These are phyloP conservation scores for Cheiracanthium punctorium DNA, from an alignment of 2,888 invertebrate genomes.

Conservation along the genomic window DNA sequence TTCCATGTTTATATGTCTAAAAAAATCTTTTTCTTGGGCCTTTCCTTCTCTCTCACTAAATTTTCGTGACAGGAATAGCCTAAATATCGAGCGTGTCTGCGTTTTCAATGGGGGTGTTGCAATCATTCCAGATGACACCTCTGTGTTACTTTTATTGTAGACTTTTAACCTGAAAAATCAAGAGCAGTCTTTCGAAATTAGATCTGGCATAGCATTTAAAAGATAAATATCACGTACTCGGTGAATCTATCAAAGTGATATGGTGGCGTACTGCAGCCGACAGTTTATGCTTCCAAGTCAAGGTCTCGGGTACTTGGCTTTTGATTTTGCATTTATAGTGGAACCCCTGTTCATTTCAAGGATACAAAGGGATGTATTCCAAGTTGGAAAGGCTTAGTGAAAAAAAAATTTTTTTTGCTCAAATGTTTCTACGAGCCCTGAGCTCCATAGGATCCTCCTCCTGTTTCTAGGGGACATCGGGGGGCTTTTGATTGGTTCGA, in stretches of 20 bases:
- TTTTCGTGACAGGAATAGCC: conserved; percentile 15
- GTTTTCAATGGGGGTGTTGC: neutral
- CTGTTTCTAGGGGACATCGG: no score
- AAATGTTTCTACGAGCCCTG: no score
- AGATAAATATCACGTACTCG: conserved; percentile 29
- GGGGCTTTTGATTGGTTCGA: no score
- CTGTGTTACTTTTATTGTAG: conserved; percentile 22
- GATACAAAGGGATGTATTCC: no score
- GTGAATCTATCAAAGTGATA: conserved; percentile 18
- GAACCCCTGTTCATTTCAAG: no score
- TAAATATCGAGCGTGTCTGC: neutral
- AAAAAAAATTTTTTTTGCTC: no score
- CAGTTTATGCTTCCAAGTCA: neutral
- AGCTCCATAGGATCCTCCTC: no score
- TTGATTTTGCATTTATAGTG: no score
- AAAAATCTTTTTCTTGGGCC: neutral
- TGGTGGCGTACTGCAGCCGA: neutral
- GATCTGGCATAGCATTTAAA: neutral
- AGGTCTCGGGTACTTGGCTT: neutral
- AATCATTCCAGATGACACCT: conserved; percentile 32
- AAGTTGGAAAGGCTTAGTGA: no score
- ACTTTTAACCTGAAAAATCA: neutral
- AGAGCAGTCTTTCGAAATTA: conserved; percentile 15
- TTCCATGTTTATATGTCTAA: neutral
- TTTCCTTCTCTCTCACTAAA: neutral